A percentile compares a stretch with the other conserved stretches of the same genome.
These are phyloP conservation scores for Ornithorhynchus anatinus DNA, from an alignment of 2,113 vertebrate species.

Conservation along the genomic window DNA sequence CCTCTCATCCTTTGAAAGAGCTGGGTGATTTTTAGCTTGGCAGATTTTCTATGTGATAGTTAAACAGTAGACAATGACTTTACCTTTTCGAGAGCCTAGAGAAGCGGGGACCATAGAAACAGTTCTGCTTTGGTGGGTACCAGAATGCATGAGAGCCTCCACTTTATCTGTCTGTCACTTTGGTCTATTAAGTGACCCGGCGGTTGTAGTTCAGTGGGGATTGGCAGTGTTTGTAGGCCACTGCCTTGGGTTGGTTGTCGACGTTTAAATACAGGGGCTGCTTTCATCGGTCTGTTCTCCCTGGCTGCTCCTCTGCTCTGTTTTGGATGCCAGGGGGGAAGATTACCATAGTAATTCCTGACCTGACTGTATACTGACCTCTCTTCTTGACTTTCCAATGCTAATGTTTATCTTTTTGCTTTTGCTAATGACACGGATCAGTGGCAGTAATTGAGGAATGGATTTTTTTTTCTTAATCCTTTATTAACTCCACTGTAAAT, in stretches of 20 bases:
- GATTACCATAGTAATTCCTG: neutral
- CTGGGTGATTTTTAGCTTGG: too few relatives aligned
- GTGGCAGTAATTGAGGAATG: neutral
- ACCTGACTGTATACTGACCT: neutral
- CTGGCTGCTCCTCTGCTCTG: neutral
- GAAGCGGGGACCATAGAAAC: neutral
- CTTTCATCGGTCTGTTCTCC: neutral
- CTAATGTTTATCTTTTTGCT: too few relatives aligned
- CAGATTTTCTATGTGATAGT: too few relatives aligned
- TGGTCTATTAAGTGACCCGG: neutral
- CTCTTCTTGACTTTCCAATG: neutral
- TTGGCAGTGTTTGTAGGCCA: neutral
- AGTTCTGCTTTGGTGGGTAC: rapidly evolving
- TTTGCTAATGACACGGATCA: neutral
- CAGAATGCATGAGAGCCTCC: rapidly evolving
- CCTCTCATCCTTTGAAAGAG: too few relatives aligned
- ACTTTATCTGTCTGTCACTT: neutral
- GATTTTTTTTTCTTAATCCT: neutral
- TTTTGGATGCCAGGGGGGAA: neutral
- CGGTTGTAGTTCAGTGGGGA: neutral
- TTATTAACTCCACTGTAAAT: neutral
- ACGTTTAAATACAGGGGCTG: neutral
- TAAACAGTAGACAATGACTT: too few relatives aligned
- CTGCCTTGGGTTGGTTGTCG: neutral
- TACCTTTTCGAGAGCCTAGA: neutral